These are phyloP conservation scores for Aricia agestis DNA, from an alignment of 1,140 invertebrate species.

Conservation along the genomic window DNA sequence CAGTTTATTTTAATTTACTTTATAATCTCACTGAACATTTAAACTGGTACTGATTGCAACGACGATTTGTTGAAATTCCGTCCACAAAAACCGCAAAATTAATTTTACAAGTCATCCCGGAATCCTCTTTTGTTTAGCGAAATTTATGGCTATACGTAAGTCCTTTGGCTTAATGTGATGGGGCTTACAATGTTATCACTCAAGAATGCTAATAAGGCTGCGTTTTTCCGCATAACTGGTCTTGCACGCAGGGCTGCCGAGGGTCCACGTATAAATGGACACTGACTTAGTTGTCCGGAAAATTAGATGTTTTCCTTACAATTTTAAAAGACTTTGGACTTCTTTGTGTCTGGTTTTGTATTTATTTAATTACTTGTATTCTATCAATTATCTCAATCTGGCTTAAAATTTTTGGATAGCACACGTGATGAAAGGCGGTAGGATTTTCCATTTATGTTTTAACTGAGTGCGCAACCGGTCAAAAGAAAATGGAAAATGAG, in stretches of 20 bases:
- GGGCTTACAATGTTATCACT: slow-evolving; percentile 44
- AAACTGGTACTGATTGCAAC: slow-evolving; percentile 9
- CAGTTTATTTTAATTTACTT: neutral
- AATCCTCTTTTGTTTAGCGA: slow-evolving; percentile 49
- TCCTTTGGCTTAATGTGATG: slow-evolving; percentile 43
- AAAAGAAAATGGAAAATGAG: no score
- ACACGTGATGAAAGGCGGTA: no score
- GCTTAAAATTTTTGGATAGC: no score
- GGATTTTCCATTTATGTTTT: no score
- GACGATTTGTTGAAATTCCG: slow-evolving; percentile 35
- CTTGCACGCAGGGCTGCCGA: slow-evolving; percentile 18
- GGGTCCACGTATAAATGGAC: no score
- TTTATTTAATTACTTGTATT: no score
- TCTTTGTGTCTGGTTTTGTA: no score
- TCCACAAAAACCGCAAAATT: slow-evolving; percentile 45
- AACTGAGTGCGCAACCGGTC: no score
- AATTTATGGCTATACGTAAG: slow-evolving; percentile 49
- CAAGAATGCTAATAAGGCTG: slow-evolving; percentile 33
- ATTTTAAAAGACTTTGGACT: no score
- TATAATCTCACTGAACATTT: neutral
- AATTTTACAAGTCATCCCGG: slow-evolving; percentile 44
- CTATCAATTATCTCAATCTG: no score
- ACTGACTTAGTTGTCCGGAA: neutral
- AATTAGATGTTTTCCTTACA: no score
- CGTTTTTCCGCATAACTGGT: slow-evolving; percentile 24